Evolutionary conservation across 2,113 vertebrate species (phyloP).

Genomic region (Pampusana beccarii): DNA sequence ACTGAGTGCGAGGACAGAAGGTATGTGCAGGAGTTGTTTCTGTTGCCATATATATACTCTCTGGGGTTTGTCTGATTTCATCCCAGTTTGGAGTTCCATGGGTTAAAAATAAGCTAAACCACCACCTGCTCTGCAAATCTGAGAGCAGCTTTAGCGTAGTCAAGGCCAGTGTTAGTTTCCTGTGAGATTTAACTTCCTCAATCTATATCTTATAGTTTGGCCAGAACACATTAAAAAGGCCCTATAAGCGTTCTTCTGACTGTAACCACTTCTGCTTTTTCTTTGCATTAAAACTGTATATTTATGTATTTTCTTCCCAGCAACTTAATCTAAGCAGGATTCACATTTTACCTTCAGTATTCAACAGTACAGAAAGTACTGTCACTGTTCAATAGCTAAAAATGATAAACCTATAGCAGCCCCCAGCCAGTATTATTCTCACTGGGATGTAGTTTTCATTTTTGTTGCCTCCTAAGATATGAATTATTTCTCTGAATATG

Average conservation of each 20-base stretch:
- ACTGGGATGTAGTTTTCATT: not conserved
- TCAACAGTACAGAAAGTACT: not conserved
- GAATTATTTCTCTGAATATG: not conserved
- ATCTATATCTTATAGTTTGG: not conserved
- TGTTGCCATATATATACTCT: not conserved
- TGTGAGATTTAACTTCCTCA: not conserved
- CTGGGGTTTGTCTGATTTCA: not conserved
- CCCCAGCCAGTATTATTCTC: not conserved
- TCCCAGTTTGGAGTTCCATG: not conserved
- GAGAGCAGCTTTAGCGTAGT: not conserved
- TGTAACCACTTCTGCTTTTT: not conserved
- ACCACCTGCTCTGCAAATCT: not conserved
- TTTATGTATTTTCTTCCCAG: slow-evolving; percentile 30
- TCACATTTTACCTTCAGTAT: not conserved
- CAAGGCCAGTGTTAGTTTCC: not conserved
- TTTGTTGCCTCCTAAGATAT: not conserved
- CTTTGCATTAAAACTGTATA: not conserved
- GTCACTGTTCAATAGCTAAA: not conserved
- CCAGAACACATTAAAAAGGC: not conserved
- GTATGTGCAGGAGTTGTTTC: not conserved
- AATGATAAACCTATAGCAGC: not conserved
- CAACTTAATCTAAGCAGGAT: not conserved
- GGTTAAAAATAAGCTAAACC: not conserved
- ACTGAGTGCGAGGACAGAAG: not conserved
- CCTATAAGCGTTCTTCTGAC: not conserved